A percentile compares a stretch with the other conserved stretches of the same genome.
Evolutionary conservation across 2,797 vertebrate species (phyloP).

Genomic region (Rhynchonycteris naso): DNA sequence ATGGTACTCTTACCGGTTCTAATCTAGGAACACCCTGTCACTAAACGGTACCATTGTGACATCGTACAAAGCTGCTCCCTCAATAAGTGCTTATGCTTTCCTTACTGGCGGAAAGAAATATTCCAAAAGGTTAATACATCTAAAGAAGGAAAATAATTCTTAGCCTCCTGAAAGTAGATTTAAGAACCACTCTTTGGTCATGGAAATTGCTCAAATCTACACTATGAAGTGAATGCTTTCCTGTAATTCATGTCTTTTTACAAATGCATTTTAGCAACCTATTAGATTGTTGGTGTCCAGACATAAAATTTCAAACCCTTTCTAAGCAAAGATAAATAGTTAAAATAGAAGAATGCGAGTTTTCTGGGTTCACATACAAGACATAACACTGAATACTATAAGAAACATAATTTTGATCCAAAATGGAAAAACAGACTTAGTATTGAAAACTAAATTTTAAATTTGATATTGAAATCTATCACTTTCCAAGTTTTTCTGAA

Average conservation of each 20-base stretch:
- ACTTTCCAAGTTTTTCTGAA: neutral
- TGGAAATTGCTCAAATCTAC: neutral
- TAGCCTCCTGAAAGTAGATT: neutral
- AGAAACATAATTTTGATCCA: neutral
- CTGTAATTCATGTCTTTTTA: constrained; percentile 16
- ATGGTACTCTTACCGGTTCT: neutral
- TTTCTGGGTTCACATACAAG: neutral
- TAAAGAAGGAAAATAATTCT: neutral
- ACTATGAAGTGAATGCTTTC: neutral
- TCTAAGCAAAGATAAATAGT: constrained; percentile 23
- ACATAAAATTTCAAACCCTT: neutral
- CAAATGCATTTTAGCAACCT: neutral
- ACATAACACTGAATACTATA: neutral
- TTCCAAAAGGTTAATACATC: neutral
- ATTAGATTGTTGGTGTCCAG: neutral
- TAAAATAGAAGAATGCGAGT: neutral
- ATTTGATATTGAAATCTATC: neutral
- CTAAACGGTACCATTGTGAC: constrained; percentile 6
- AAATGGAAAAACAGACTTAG: neutral
- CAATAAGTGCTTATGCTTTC: neutral
- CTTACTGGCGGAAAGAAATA: constrained; percentile 22
- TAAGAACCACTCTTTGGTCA: neutral
- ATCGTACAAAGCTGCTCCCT: neutral
- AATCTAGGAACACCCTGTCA: neutral
- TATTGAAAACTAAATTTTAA: constrained; percentile 9